Conservation (phyloP, 2,797 vertebrate species). For the Pampus argenteus region DNA sequence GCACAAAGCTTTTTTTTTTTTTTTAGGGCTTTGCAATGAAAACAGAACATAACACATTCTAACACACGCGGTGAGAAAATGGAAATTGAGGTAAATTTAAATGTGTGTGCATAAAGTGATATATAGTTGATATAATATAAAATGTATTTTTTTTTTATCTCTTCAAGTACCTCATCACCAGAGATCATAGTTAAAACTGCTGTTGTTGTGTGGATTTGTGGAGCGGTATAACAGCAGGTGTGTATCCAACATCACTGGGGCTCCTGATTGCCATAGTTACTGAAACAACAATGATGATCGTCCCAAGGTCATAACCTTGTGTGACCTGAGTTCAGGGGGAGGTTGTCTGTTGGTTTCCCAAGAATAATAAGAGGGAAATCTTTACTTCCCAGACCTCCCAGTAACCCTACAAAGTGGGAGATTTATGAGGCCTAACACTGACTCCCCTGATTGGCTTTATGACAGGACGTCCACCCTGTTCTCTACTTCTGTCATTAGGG, state of each 20-base stretch:
- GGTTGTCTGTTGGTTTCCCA: conserved; percentile 80
- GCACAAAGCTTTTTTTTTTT: conserved; percentile 12
- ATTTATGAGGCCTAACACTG: conserved; percentile 82
- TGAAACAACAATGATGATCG: conserved; percentile 75
- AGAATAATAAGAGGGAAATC: conserved; percentile 86
- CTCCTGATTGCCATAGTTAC: conserved; percentile 74
- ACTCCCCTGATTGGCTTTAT: conserved; percentile 87
- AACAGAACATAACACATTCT: conserved; percentile 5
- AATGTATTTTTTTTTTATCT: too few species aligned
- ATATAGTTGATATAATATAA: background rate
- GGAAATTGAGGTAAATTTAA: background rate
- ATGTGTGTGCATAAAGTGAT: background rate
- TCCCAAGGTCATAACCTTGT: conserved; percentile 81
- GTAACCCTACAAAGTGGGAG: conserved; percentile 76
- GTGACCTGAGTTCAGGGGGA: conserved; percentile 78
- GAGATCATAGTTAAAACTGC: too few species aligned
- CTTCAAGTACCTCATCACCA: too few species aligned
- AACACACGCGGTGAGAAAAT: background rate
- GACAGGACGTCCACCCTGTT: conserved; percentile 83
- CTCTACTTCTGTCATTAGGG: conserved; percentile 69
- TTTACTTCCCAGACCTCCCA: conserved; percentile 88
- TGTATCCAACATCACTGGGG: conserved; percentile 21
- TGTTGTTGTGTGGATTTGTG: too few species aligned
- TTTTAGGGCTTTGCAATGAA: conserved; percentile 11
- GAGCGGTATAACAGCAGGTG: background rate